phyloP scores from a whole-genome alignment of 2,888 invertebrate genomes.

The Tinea trinotella region DNA sequence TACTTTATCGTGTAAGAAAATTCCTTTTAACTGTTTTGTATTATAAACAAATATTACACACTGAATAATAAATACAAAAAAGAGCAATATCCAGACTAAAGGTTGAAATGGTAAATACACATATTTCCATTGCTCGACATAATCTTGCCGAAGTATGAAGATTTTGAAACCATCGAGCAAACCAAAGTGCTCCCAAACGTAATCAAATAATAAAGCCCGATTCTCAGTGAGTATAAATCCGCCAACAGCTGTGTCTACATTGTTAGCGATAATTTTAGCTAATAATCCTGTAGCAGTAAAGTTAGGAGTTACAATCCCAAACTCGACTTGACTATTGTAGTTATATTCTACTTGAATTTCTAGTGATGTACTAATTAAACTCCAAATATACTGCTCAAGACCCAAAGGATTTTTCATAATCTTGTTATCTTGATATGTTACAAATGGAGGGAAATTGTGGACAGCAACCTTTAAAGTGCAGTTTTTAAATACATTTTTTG shows the following conservation, averaged over 20 bases:
- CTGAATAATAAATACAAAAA: constrained; percentile 18
- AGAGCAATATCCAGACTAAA: constrained; percentile 19
- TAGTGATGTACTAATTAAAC: constrained; percentile 16
- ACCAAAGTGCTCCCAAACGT: constrained; percentile 20
- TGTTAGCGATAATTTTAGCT: constrained; percentile 18
- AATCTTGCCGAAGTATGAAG: constrained; percentile 15
- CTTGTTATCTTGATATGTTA: constrained; percentile 11
- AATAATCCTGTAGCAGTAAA: constrained; percentile 20
- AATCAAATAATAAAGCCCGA: constrained; percentile 20
- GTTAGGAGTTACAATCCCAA: constrained; percentile 20
- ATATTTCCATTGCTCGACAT: constrained; percentile 21
- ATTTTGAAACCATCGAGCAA: constrained; percentile 20
- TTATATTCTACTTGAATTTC: constrained; percentile 20
- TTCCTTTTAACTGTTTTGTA: not conserved
- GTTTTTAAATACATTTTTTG: constrained; percentile 20
- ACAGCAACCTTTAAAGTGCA: constrained; percentile 20
- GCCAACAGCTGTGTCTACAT: constrained; percentile 22
- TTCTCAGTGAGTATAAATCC: constrained; percentile 19
- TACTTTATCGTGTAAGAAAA: constrained; percentile 4
- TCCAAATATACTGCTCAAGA: constrained; percentile 20
- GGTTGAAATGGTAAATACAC: constrained; percentile 20
- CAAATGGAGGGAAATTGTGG: constrained; percentile 21
- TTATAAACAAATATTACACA: not conserved
- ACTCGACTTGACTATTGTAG: constrained; percentile 5
- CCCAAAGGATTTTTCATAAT: constrained; percentile 14